Evolutionary conservation across 2,797 vertebrate species (phyloP).

Genomic region (Pampus argenteus): DNA sequence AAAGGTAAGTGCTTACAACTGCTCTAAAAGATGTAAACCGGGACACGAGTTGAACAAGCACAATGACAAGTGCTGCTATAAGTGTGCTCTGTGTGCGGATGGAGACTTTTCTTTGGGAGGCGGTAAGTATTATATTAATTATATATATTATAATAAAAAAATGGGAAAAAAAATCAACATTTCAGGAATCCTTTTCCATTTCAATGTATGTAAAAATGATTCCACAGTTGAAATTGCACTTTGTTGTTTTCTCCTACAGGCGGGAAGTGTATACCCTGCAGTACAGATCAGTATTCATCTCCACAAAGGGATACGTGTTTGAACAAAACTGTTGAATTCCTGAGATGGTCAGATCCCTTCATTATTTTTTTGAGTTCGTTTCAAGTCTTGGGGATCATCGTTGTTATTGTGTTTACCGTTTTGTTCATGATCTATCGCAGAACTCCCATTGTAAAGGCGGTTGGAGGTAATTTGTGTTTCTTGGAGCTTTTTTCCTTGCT

Average conservation of each 20-base stretch:
- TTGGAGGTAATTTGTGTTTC: conserved; percentile 76
- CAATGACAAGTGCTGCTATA: conserved; percentile 35
- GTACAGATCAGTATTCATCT: neutral
- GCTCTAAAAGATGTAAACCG: conserved; percentile 59
- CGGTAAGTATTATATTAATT: conserved; percentile 35
- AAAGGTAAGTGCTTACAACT: conserved; percentile 62
- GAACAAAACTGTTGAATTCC: conserved; percentile 9
- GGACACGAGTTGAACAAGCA: conserved; percentile 40
- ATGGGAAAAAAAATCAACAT: neutral
- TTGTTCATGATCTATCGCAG: conserved; percentile 59
- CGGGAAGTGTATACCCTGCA: conserved; percentile 5
- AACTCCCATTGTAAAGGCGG: conserved; percentile 78
- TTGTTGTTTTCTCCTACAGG: conserved; percentile 43
- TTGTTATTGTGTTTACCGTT: conserved; percentile 42
- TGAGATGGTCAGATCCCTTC: conserved; percentile 59
- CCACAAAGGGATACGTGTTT: conserved; percentile 27
- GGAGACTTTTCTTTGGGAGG: conserved; percentile 38
- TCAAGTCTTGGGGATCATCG: conserved; percentile 42
- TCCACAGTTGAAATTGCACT: neutral
- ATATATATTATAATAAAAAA: too few relatives aligned
- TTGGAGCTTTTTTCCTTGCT: conserved; percentile 75
- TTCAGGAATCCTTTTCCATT: neutral
- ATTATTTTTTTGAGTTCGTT: conserved; percentile 51
- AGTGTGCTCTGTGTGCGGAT: conserved; percentile 48
- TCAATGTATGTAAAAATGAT: neutral